Base-by-base conservation (phyloP, 1,140 invertebrate genomes). In the Xylocopa sonorina region DNA sequence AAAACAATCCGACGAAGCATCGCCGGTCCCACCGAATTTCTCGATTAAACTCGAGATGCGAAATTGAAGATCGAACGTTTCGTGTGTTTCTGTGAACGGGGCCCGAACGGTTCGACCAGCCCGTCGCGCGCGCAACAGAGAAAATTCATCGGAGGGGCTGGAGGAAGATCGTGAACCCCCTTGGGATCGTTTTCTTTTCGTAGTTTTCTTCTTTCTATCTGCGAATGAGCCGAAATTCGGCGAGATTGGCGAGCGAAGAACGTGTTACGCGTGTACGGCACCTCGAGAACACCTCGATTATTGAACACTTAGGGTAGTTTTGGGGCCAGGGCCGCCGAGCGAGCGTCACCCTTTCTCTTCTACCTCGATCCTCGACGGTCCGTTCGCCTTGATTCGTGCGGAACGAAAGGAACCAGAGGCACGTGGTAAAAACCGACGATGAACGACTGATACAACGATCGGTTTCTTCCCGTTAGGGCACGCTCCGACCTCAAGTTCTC, bases 291-390 rank as follows among this genome's bases (percentile, higher is more conserved):
- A 89, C 78, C 86, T 90, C 82, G 88, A 86, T 88, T 88, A 89
- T 86, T 91, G 90, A 92, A 92, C 91, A 92, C 91, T 92, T 92
- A 88, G 88, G 91, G 90, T 89, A 90, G 86, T 89, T 91, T 90
- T 88, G 78, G 88, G 85, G 88, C 87, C 87, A 81, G 87, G 87
- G 82, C 83, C 87, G 83, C 85, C 89, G 88, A 86, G 84, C 80
- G 76, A 83, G 82, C 74, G 71, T 79, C 75, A 68, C 69, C 76
- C 55, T 71, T 41, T n/a, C n/a, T n/a, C 58, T 53, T 78, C 62
- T 68, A 73, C 66, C 78, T 64, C 43, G n/a, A 72, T 80, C 69
- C 38, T 83, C 73, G 73, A 77, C 72, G 53, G 27, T 81, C 64
- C 83, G 38, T 72, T 71, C 51, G 51, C 51, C 64, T 60, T 69